Evolutionary conservation across 2,888 invertebrate genomes (phyloP).

Genomic region (Diaprepes abbreviatus): DNA sequence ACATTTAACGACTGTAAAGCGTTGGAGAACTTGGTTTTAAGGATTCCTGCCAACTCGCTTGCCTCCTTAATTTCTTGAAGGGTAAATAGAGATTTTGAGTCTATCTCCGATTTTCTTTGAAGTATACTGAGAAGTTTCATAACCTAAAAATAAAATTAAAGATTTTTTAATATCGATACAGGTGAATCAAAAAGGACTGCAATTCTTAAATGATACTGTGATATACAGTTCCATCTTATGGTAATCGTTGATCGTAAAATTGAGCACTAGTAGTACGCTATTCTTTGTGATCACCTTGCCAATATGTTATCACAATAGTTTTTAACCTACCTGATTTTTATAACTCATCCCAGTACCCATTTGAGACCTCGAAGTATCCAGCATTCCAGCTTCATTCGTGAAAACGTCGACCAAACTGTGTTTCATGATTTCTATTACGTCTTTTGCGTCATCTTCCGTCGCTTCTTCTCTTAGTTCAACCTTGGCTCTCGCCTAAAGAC

Average conservation of each 20-base stretch:
- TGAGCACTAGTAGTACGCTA: too few relatives aligned
- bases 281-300: too few relatives aligned
- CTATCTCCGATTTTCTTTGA: constrained; percentile 75
- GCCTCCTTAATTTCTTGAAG: constrained; percentile 83
- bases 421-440: constrained; percentile 88
- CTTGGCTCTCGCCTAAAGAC: constrained; percentile 84
- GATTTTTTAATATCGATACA: too few relatives aligned
- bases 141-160: constrained; percentile 69
- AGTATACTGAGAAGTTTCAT: constrained; percentile 81
- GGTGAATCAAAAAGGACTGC: too few relatives aligned
- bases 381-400: constrained; percentile 78
- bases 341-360: constrained; percentile 82
- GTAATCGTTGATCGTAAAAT: too few relatives aligned
- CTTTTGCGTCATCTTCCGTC: constrained; percentile 83
- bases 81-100: constrained; percentile 81
- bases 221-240: too few relatives aligned
- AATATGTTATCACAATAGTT: too few relatives aligned
- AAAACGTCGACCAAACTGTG: constrained; percentile 84
- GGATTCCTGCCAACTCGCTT: constrained; percentile 76
- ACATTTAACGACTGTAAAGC: constrained; percentile 85
- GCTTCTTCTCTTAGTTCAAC: constrained; percentile 87
- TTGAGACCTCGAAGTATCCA: constrained; percentile 77
- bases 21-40: constrained; percentile 75
- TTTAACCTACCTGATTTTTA: constrained; percentile 74
- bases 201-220: too few relatives aligned